A percentile compares a stretch with the other conserved stretches of the same genome.
These are phyloP conservation scores for Sitophilus oryzae DNA, from an alignment of 1,140 invertebrate genomes.

Conservation along the genomic window DNA sequence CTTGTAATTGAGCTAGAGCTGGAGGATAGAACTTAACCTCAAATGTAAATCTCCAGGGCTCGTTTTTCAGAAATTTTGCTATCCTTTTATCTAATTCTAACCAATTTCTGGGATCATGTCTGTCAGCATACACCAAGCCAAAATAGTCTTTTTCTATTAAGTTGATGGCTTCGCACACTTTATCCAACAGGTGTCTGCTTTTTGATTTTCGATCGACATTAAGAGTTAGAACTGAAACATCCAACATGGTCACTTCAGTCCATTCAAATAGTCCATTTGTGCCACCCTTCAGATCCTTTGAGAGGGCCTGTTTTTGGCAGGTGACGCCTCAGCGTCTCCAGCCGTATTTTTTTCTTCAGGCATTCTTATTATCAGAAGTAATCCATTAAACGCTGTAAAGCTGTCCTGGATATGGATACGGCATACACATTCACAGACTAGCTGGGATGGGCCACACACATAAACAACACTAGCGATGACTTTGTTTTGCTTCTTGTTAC, in stretches of 20 bases:
- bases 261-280: conserved; percentile 44
- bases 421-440: conserved; percentile 41
- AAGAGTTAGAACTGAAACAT: conserved; percentile 56
- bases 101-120: conserved; percentile 76
- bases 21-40: conserved; percentile 99
- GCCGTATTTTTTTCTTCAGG: conserved; percentile 50
- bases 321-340: conserved; percentile 44
- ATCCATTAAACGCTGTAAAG: conserved; percentile 35
- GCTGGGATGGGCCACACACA: conserved; percentile 41
- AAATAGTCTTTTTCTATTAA: conserved; percentile 94
- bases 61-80: conserved; percentile 81
- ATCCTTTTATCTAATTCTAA: conserved; percentile 81
- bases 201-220: conserved; percentile 63
- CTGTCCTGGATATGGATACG: conserved; percentile 33
- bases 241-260: conserved; percentile 70
- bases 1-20: conserved; percentile 92
- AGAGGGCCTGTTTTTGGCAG: conserved; percentile 52
- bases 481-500: too few relatives aligned
- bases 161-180: conserved; percentile 84
- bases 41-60: conserved; percentile 92
- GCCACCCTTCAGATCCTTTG: conserved; percentile 47
- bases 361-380: conserved; percentile 45
- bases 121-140: conserved; percentile 79
- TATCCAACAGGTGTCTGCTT: conserved; percentile 79
- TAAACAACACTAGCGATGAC: conserved; percentile 30